Conservation (phyloP, 2,888 invertebrate species). For the Eumerus sabulonum region DNA sequence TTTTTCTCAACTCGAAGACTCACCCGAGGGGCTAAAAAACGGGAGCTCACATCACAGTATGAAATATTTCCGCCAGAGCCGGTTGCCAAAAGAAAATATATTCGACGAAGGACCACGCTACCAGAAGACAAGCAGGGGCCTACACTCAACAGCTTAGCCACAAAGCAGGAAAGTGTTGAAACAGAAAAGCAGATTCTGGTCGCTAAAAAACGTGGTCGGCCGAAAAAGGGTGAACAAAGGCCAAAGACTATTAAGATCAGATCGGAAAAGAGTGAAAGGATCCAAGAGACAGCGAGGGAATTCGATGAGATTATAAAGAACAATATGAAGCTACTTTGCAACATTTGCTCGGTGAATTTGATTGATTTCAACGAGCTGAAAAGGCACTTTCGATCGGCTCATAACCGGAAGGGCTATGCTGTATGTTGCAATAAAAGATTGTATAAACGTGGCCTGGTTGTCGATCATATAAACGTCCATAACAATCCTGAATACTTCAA, state of each 20-base stretch:
- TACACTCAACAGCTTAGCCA: background rate
- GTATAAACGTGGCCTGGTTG: slow-evolving; percentile 67
- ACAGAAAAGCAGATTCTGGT: background rate
- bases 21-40: slow-evolving; percentile 18
- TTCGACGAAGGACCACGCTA: background rate
- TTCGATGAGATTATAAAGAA: slow-evolving; percentile 69
- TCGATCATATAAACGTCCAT: slow-evolving; percentile 71
- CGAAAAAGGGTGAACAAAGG: slow-evolving; percentile 50
- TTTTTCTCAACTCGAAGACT: slow-evolving; percentile 10
- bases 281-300: slow-evolving; percentile 59
- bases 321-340: slow-evolving; percentile 70
- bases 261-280: slow-evolving; percentile 44
- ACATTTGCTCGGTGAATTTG: slow-evolving; percentile 61
- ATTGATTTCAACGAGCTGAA: slow-evolving; percentile 67
- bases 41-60: background rate
- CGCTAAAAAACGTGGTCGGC: slow-evolving; percentile 42
- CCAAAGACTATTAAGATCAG: slow-evolving; percentile 34
- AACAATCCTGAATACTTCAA: slow-evolving; percentile 70
- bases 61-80: too few relatives aligned
- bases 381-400: slow-evolving; percentile 67
- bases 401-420: slow-evolving; percentile 69
- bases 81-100: slow-evolving; percentile 9
- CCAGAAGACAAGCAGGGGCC: background rate
- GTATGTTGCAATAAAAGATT: slow-evolving; percentile 71
- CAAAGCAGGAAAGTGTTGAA: too few relatives aligned